These are phyloP conservation scores for Epistrophella euchroma DNA, from an alignment of 2,888 invertebrate genomes.

Conservation along the genomic window DNA sequence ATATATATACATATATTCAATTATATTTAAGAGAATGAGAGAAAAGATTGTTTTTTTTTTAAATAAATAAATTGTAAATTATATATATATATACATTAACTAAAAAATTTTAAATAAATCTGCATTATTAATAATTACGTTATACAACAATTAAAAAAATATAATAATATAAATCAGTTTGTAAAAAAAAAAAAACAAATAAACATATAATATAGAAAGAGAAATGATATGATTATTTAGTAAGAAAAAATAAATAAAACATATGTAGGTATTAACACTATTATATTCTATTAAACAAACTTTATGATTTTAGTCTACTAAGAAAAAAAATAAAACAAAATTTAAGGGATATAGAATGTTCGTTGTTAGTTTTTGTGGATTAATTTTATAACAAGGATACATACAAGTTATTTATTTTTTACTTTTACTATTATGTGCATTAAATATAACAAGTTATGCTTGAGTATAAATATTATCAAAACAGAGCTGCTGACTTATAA, in stretches of 20 bases:
- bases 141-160: conserved; percentile 62
- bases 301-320: conserved; percentile 40
- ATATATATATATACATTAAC: conserved; percentile 39
- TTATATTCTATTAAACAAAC: conserved; percentile 43
- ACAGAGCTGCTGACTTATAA: background rate
- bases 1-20: conserved; percentile 67
- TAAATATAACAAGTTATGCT: background rate
- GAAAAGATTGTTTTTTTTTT: conserved; percentile 82
- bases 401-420: background rate
- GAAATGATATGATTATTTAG: conserved; percentile 61
- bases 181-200: conserved; percentile 60
- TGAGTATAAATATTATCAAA: background rate
- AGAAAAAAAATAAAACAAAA: conserved; percentile 41
- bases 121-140: conserved; percentile 71
- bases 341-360: conserved; percentile 38
- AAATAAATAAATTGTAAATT: conserved; percentile 78
- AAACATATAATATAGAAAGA: conserved; percentile 47
- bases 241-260: conserved; percentile 44
- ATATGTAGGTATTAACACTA: conserved; percentile 38
- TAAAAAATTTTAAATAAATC: conserved; percentile 46
- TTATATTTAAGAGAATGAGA: conserved; percentile 80
- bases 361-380: conserved; percentile 49
- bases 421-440: background rate
- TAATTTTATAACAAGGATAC: background rate
- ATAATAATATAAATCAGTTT: conserved; percentile 51